Base-by-base conservation (phyloP, 2,888 invertebrate genomes). In the Limnephilus lunatus region DNA sequence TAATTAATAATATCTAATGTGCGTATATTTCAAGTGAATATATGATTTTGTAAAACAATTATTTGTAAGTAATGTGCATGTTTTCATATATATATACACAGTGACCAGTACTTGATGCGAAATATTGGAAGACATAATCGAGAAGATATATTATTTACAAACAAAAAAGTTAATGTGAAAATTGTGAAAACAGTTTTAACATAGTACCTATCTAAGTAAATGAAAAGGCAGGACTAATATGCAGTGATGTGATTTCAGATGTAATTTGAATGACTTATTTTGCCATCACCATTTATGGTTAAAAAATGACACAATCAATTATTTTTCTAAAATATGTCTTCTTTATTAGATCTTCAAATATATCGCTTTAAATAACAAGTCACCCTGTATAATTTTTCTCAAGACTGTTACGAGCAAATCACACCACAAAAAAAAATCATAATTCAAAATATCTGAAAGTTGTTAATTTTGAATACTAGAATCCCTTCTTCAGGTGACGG, bases 1-100 rank as follows among this genome's bases (percentile, higher is more conserved):
- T 85, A 48, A 68, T 88, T 19, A 68, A 19, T n/a, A 68, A 68
- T 86, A 86, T 86, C n/a, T 86, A 85, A 68, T 68, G 68, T 68
- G 19, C 5, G n/a, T 68, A 68, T 68, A 68, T 68, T 68, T 82
- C 68, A 68, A 68, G 82, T 82, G 4, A 19, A 82, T 82, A 31
- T 30, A 48, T 31, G 31, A 81, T 31, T 81, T 81, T 81, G 1
- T 82, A 82, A 7, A 31, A 32, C 82, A 82, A 82, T 32, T 82
- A 68, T 31, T 82, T 82, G 32, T 82, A 82, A 30, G 30, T 82
- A 32, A 32, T 9, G 9, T 82, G 32, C 32, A 68, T 68, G 25
- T 68, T 25, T 68, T 68, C 19, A 25, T 68, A n/a, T 68, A n/a
- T 0, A 68, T 4, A 5, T 68, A 68, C 25, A 68, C 7, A 25